Evolutionary conservation across 2,113 vertebrate genomes (phyloP), one percentile per base, ranked within the genome.

Genomic region (Lamprologus ornatipinnis): DNA sequence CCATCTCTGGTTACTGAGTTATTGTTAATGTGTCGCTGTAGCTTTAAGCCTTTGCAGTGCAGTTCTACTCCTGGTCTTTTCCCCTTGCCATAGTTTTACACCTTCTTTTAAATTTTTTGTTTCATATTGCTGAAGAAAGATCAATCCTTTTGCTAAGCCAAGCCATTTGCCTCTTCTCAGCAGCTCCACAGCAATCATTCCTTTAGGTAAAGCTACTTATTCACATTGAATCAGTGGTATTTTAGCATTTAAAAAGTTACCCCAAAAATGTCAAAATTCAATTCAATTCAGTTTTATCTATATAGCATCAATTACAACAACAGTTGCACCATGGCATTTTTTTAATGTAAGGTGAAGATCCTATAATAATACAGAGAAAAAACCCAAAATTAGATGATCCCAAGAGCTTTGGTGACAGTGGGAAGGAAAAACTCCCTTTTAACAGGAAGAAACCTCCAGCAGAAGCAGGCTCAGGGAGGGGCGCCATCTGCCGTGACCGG

Each of bases 231-330:
- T 23, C 33, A 19, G 33, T 9, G 8, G 19, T 54, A 26, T 81
- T 79, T 40, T 81, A 54, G 37, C 53, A 81, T 81, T 55, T 81
- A 19, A 78, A 45, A 78, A 19, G 9, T 31, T 31, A 31, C 42
- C 14, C 19, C 9, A 7, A 55, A 54, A 80, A 23, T 17, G n/a
- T 40, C 78, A 35, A 51, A 2, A 58, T 31, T 58, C 13, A 21
- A 12, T 54, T 54, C n/a, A 58, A 58, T 58, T 58, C 26, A 58
- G 8, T 58, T 58, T 58, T 58, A 31, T 58, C 8, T 58, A 31
- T 31, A 9, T 58, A 15, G 55, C 55, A 15, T 5, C 14, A 17
- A 60, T 60, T 60, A 60, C 57, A 60, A 17, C 26, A 60, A 31
- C 26, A 60, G 26, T 28, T 58, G 55, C 26, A 31, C 23, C 55